Evolutionary conservation across 2,113 vertebrate species (phyloP).

Genomic region (Nothobranchius furzeri): DNA sequence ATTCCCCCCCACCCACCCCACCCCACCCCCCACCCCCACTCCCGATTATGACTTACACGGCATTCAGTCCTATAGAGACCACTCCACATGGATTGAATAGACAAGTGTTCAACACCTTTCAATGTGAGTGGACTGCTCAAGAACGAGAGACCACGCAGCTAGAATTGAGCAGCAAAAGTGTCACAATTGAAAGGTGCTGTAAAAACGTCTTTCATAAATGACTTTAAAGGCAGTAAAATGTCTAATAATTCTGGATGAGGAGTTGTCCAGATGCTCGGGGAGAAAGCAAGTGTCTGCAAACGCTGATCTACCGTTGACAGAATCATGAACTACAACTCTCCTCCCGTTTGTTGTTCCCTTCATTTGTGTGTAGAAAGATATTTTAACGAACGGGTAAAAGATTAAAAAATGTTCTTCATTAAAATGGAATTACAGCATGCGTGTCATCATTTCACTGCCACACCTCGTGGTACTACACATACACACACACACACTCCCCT

Average conservation of each 20-base stretch:
- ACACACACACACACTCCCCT: constrained; percentile 16
- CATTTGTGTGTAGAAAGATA: neutral
- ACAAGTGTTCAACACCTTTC: no score
- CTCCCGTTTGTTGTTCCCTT: neutral
- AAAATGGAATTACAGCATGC: constrained; percentile 9
- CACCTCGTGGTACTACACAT: neutral
- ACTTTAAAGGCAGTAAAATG: neutral
- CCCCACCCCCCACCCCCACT: no score
- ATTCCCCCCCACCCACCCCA: no score
- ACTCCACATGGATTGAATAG: no score
- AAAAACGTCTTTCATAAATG: neutral
- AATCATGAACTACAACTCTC: neutral
- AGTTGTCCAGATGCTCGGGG: neutral
- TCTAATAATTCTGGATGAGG: neutral
- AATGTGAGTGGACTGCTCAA: no score
- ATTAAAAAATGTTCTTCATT: constrained; percentile 1
- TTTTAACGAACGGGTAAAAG: neutral
- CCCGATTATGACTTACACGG: no score
- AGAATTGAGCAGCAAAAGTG: neutral
- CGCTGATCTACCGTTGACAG: neutral
- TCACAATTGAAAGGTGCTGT: neutral
- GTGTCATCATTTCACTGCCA: neutral
- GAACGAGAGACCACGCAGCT: neutral
- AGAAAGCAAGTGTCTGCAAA: neutral
- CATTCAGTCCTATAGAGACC: no score